A percentile compares a stretch with the other conserved stretches of the same genome.
Evolutionary conservation across 2,113 vertebrate genomes (phyloP).

Genomic region (Euleptes europaea): DNA sequence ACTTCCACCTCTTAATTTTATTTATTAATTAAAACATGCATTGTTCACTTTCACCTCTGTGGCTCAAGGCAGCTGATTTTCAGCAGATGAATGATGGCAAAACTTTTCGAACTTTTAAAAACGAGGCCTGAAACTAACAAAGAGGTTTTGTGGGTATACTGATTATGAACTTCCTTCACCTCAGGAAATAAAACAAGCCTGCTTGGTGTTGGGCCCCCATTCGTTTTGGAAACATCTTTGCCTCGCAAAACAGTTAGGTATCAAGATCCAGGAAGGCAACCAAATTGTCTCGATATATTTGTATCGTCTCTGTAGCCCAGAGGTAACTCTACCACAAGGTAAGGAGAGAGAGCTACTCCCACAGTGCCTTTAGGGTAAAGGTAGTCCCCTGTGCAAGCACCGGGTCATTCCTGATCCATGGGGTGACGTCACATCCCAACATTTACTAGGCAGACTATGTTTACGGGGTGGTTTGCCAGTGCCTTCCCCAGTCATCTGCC

Average conservation of each 20-base stretch:
- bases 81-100: neutral
- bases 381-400: too few species aligned
- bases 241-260: neutral
- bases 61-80: neutral
- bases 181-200: neutral
- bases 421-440: too few species aligned
- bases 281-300: neutral
- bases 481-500: too few species aligned
- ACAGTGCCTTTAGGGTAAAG: too few species aligned
- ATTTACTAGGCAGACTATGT: too few species aligned
- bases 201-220: neutral
- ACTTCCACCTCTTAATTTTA: neutral
- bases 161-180: slow-evolving; percentile 1
- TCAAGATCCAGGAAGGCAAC: neutral
- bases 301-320: neutral
- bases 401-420: too few species aligned
- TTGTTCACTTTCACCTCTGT: too few species aligned
- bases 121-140: slow-evolving; percentile 10
- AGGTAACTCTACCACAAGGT: neutral
- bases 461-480: too few species aligned
- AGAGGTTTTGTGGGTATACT: slow-evolving; percentile 6
- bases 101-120: neutral
- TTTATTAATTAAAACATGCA: too few species aligned
- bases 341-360: neutral
- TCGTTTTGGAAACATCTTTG: neutral